Evolutionary conservation across 2,797 vertebrate species (phyloP), one percentile per base, ranked within the genome.

Genomic region (Falco peregrinus): DNA sequence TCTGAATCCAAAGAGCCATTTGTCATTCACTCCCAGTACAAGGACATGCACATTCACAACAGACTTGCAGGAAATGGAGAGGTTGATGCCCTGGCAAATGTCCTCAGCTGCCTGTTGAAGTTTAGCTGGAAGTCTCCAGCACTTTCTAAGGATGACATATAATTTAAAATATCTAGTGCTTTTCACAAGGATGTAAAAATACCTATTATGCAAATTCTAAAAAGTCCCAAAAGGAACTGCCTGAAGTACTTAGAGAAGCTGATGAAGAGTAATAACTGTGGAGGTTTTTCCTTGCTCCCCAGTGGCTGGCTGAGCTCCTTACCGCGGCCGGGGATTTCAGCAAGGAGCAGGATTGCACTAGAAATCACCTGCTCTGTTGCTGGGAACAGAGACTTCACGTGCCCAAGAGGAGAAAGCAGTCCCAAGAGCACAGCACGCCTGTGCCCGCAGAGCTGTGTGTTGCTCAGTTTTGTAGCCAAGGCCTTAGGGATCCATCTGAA

Each of bases 141-240:
- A 57, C 54, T 96, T 92, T 80, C 87, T 50, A 71, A 88, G 69
- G 73, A 69, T 51, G 39, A 95, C 86, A 86, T 10, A 24, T 20
- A 61, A 78, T 86, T 94, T 90, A 9, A 86, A 96, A 75, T 69
- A 90, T 37, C 77, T 8, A 54, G 19, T 11, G 41, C 73, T 94
- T 94, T 90, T 81, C 90, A 84, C 90, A 81, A 63, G 88, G 83
- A 84, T 84, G 59, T 22, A 75, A 83, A 95, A 90, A 86, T 71
- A 88, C 56, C 67, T 68, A 88, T 94, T 88, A 95, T 89, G 96
- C 88, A 96, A 94, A 96, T 89, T 50, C 74, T 68, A 3, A 67
- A 64, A 93, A 68, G 43, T 81, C 76, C 68, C 50, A 4, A 70
- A 94, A 90, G 90, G 83, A 95, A 84, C 37, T 69, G 88, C 92